Conservation (phyloP, 2,113 vertebrate genomes). For the Oncorhynchus keta region DNA sequence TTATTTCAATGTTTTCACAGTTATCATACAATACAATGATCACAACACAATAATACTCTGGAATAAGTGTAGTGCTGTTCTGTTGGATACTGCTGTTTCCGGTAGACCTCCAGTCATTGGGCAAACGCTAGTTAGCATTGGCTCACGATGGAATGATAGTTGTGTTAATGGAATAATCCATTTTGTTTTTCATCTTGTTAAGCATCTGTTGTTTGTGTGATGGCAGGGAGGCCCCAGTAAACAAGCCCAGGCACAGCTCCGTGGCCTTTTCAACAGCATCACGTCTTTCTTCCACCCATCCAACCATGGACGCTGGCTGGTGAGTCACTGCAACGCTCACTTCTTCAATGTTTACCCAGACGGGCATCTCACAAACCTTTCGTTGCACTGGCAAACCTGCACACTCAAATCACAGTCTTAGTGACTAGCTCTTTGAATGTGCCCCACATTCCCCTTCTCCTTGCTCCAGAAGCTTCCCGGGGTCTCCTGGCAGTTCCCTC, state of each 20-base stretch:
- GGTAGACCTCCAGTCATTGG: no score
- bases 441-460: not conserved
- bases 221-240: conserved; percentile 94
- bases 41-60: no score
- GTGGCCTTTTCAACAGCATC: conserved; percentile 94
- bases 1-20: not conserved
- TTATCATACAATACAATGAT: no score
- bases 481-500: not conserved
- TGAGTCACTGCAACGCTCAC: conserved; percentile 69
- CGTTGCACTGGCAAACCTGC: not conserved
- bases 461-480: no score
- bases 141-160: no score
- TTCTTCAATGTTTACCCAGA: not conserved
- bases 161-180: no score
- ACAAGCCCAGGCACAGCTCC: conserved; percentile 88
- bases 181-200: not conserved
- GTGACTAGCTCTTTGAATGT: not conserved
- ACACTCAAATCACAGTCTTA: not conserved
- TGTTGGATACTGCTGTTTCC: no score
- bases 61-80: no score
- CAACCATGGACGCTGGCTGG: conserved; percentile 97
- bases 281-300: conserved; percentile 97
- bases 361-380: not conserved
- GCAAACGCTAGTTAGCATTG: no score
- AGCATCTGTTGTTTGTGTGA: conserved; percentile 12